These are phyloP conservation scores for Silurus lanzhouensis DNA, from an alignment of 2,797 vertebrate genomes.

Conservation along the genomic window DNA sequence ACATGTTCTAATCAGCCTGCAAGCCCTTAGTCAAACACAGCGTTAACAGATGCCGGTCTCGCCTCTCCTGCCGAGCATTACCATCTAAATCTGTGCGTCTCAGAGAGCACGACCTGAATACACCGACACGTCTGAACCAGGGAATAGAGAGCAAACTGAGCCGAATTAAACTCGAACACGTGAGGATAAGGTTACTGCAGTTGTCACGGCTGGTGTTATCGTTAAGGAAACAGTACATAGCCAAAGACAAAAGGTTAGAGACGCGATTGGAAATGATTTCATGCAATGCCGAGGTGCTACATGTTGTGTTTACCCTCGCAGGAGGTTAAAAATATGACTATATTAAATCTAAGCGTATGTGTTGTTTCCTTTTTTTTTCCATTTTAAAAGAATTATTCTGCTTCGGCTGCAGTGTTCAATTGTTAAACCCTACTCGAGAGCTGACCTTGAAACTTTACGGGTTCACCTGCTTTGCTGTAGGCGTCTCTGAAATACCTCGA, in stretches of 20 bases:
- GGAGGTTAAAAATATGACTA: neutral
- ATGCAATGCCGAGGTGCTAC: neutral
- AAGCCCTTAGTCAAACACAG: constrained; percentile 58
- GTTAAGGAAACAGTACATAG: neutral
- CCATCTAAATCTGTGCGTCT: constrained; percentile 43
- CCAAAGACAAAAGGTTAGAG: neutral
- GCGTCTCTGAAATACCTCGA: constrained; percentile 29
- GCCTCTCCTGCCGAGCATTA: constrained; percentile 29
- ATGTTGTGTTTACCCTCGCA: neutral
- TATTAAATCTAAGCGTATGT: neutral
- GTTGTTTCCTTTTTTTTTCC: neutral
- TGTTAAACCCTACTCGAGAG: constrained; percentile 19
- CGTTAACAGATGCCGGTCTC: constrained; percentile 45
- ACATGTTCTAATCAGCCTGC: constrained; percentile 59
- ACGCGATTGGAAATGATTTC: neutral
- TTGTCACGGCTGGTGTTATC: neutral
- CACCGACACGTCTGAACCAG: constrained; percentile 5
- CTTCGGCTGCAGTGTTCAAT: neutral
- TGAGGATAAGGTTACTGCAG: neutral
- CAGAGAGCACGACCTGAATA: constrained; percentile 23
- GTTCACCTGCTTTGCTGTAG: constrained; percentile 33
- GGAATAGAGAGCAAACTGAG: neutral
- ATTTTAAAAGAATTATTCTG: neutral
- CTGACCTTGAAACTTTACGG: constrained; percentile 39
- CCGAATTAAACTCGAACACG: neutral